phyloP scores from a whole-genome alignment of 1,140 invertebrate species.

The Zaprionus camerounensis region DNA sequence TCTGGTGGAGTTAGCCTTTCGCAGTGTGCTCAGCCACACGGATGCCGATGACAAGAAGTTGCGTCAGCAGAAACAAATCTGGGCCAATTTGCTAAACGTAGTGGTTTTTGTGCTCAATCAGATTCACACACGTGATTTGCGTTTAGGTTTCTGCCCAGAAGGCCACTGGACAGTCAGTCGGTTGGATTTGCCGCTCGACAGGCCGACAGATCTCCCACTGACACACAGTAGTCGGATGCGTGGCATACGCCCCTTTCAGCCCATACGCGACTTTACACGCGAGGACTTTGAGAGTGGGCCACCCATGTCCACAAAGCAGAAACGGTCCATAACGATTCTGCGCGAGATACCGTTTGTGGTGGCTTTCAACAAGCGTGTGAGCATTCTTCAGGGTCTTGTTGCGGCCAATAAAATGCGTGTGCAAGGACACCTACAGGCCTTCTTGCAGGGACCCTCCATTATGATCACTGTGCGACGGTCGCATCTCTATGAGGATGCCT shows the following conservation, averaged over 20 bases:
- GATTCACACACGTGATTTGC: conserved; percentile 92
- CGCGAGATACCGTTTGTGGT: conserved; percentile 97
- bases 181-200: conserved; percentile 88
- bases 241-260: conserved; percentile 88
- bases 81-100: conserved; percentile 85
- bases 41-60: conserved; percentile 70
- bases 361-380: conserved; percentile 94
- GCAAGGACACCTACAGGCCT: conserved; percentile 90
- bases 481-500: conserved; percentile 98
- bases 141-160: conserved; percentile 90
- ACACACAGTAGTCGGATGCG: conserved; percentile 86
- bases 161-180: conserved; percentile 91
- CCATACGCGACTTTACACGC: conserved; percentile 86
- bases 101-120: conserved; percentile 90
- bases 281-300: conserved; percentile 90
- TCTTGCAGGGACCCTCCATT: conserved; percentile 91
- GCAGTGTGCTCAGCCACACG: conserved; percentile 84
- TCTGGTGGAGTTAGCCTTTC: conserved; percentile 94
- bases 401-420: conserved; percentile 84
- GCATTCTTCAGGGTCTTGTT: conserved; percentile 92
- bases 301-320: conserved; percentile 94
- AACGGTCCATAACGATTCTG: conserved; percentile 94
- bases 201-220: conserved; percentile 87
- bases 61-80: conserved; percentile 85
- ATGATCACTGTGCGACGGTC: conserved; percentile 93